A percentile compares a stretch with the other conserved stretches of the same genome.
These are phyloP conservation scores for Acanthopagrus latus DNA, from an alignment of 2,797 vertebrate genomes.

Conservation along the genomic window DNA sequence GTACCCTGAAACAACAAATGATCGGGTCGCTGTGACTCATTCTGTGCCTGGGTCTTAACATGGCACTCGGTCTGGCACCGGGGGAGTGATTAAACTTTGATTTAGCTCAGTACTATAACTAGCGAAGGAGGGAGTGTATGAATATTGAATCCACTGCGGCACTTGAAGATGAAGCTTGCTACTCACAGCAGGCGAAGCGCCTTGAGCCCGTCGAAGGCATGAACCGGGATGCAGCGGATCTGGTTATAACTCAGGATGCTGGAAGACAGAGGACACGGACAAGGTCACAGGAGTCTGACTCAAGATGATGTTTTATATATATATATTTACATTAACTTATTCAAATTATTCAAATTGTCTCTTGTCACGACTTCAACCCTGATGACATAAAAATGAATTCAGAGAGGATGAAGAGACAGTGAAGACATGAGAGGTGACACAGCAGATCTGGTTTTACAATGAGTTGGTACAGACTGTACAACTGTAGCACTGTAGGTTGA, in stretches of 20 bases:
- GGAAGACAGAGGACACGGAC: conserved; percentile 51
- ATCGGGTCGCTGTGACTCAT: conserved; percentile 50
- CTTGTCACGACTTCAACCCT: neutral
- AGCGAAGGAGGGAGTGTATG: conserved; percentile 47
- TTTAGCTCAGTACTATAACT: conserved; percentile 60
- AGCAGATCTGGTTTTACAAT: conserved; percentile 36
- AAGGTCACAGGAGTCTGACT: conserved; percentile 33
- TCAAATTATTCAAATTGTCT: neutral
- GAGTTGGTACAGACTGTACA: neutral
- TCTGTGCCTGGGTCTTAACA: conserved; percentile 50
- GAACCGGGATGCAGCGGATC: conserved; percentile 94
- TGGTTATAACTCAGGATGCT: conserved; percentile 99
- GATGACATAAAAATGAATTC: conserved; percentile 1
- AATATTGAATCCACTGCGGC: conserved; percentile 67
- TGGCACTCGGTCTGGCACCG: conserved; percentile 48
- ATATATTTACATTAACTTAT: neutral
- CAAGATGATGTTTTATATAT: neutral
- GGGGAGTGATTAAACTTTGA: conserved; percentile 72
- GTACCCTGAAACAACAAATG: conserved; percentile 63
- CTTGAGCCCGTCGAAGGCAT: conserved; percentile 93
- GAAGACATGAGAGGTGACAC: conserved; percentile 27
- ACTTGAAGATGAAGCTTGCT: conserved; percentile 51
- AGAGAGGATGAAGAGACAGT: conserved; percentile 12
- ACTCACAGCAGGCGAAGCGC: conserved; percentile 97
- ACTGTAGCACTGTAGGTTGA: conserved; percentile 21